Conservation (phyloP, 1,140 invertebrate species). For the Drosophila neocordata region DNA sequence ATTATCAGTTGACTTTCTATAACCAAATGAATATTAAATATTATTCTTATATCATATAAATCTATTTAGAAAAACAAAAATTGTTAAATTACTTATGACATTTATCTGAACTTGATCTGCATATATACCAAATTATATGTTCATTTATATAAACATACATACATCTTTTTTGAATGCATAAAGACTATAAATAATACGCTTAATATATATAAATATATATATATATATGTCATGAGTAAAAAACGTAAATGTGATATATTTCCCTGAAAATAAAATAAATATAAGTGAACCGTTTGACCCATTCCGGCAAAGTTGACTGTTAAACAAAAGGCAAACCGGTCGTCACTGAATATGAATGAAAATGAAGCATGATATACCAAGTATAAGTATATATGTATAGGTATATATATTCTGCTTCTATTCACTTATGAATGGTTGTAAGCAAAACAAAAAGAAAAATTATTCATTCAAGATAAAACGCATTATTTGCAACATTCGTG, state of each 20-base stretch:
- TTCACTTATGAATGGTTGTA: constrained; percentile 70
- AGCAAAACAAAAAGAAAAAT: constrained; percentile 56
- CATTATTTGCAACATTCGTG: constrained; percentile 64
- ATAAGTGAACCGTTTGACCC: constrained; percentile 8
- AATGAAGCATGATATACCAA: constrained; percentile 22
- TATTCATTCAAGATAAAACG: constrained; percentile 52
- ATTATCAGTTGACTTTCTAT: too few species aligned
- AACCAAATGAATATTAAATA: too few species aligned
- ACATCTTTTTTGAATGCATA: too few species aligned
- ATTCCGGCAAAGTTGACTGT: constrained; percentile 9
- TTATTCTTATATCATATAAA: too few species aligned
- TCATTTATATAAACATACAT: too few species aligned
- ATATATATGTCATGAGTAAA: neutral
- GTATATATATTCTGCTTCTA: constrained; percentile 28
- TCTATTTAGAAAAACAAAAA: too few species aligned
- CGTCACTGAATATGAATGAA: constrained; percentile 38
- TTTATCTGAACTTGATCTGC: too few species aligned
- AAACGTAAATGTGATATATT: neutral
- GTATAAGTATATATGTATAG: neutral
- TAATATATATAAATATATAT: neutral
- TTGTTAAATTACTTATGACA: too few species aligned
- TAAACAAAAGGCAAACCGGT: constrained; percentile 27
- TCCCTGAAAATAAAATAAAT: neutral
- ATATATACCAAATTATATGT: too few species aligned
- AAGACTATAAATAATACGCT: too few species aligned